These are phyloP conservation scores for Holcopasites calliopsidis DNA, from an alignment of 1,140 invertebrate genomes.

Conservation along the genomic window DNA sequence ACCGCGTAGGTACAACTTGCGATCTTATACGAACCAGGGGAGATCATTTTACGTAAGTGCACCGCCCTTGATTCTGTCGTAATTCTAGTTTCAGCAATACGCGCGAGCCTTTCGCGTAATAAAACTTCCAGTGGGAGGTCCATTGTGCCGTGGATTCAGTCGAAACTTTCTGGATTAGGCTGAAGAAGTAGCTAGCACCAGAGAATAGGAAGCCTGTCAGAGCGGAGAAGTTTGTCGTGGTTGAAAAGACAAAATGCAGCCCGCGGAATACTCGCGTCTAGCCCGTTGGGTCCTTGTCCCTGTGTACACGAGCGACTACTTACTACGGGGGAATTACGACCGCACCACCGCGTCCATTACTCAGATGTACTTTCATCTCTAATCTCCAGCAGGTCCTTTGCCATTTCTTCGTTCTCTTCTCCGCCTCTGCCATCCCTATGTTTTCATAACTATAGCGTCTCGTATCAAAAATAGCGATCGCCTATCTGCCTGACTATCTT, in stretches of 20 bases:
- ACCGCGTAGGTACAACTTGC: not conserved
- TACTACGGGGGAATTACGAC: constrained; percentile 21
- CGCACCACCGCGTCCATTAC: constrained; percentile 32
- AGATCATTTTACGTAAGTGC: too few relatives aligned
- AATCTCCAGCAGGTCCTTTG: constrained; percentile 24
- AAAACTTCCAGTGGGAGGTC: constrained; percentile 20
- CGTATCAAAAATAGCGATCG: not conserved
- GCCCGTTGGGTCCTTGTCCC: not conserved
- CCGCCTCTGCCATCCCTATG: not conserved
- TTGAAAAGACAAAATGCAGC: constrained; percentile 41
- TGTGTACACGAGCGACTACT: not conserved
- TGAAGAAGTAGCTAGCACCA: not conserved
- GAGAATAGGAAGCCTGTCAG: constrained; percentile 36
- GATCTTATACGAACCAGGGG: not conserved
- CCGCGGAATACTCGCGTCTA: constrained; percentile 26
- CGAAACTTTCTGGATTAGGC: constrained; percentile 32
- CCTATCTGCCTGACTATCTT: not conserved
- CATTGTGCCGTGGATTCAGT: not conserved
- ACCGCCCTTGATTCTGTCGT: too few relatives aligned
- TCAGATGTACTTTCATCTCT: constrained; percentile 38
- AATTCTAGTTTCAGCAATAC: too few relatives aligned
- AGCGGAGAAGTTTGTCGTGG: constrained; percentile 7
- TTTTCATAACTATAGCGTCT: not conserved
- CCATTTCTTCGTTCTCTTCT: not conserved
- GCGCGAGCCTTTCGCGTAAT: constrained; percentile 19